Percentiles rank a stretch among this genome's conserved stretches.
phyloP scores from a whole-genome alignment of 2,888 invertebrate species.

The Rhopalosiphum nymphaeae region DNA sequence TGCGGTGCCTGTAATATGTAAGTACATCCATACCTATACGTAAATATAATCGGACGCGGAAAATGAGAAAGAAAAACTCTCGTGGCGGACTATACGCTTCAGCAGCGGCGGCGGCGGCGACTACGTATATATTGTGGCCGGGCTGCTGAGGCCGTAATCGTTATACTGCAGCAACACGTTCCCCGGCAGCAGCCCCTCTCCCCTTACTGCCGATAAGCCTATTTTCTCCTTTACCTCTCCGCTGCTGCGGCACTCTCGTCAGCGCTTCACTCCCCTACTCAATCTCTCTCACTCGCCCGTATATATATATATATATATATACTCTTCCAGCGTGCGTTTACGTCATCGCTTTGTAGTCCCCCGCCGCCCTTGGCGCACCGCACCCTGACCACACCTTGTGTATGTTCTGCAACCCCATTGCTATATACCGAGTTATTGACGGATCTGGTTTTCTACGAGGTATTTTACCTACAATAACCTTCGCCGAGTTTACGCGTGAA shows the following conservation, averaged over 20 bases:
- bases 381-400: background rate
- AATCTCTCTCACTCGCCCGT: too few relatives aligned
- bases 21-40: background rate
- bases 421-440: background rate
- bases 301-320: too few relatives aligned
- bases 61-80: background rate
- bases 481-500: background rate
- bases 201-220: background rate
- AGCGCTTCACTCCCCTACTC: background rate
- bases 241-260: background rate
- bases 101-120: background rate
- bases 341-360: conserved; percentile 26
- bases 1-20: background rate
- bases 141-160: conserved; percentile 47
- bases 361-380: background rate
- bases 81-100: background rate
- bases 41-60: background rate
- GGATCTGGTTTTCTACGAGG: conserved; percentile 27
- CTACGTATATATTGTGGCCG: conserved; percentile 35
- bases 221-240: background rate
- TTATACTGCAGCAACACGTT: conserved; percentile 62
- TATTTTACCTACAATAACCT: background rate
- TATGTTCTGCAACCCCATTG: background rate
- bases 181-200: background rate
- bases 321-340: conserved; percentile 8